phyloP scores from a whole-genome alignment of 2,888 invertebrate species.

The Flexamia atlantica region DNA sequence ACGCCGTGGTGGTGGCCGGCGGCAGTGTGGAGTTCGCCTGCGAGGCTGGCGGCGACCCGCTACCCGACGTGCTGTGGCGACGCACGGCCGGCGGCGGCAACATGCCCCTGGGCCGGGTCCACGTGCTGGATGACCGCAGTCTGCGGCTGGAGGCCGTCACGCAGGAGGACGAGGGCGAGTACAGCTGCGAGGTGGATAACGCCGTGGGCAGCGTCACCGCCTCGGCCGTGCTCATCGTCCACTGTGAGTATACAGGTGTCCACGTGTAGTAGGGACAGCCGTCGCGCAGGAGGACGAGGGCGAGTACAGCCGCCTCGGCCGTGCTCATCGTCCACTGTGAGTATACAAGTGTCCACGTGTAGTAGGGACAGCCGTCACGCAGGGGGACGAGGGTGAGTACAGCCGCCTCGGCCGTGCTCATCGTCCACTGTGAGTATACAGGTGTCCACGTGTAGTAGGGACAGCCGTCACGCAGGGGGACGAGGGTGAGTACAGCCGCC shows the following conservation, averaged over 20 bases:
- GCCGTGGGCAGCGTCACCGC: constrained; percentile 87
- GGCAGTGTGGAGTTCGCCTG: constrained; percentile 90
- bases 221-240: constrained; percentile 86
- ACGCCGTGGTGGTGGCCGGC: constrained; percentile 87
- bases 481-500: too few species aligned
- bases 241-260: constrained; percentile 83
- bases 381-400: too few species aligned
- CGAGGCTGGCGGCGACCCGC: constrained; percentile 88
- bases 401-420: too few species aligned
- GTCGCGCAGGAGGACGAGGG: constrained; percentile 91
- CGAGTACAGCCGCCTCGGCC: constrained; percentile 81
- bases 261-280: constrained; percentile 87
- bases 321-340: constrained; percentile 86
- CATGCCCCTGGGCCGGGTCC: constrained; percentile 88
- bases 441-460: too few species aligned
- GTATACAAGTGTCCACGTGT: too few species aligned
- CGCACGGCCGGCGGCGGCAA: constrained; percentile 86
- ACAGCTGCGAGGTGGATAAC: constrained; percentile 91
- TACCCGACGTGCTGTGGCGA: constrained; percentile 89
- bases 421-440: too few species aligned
- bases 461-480: too few species aligned
- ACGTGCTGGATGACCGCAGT: constrained; percentile 88
- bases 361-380: too few species aligned
- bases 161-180: constrained; percentile 88
- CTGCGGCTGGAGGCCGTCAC: constrained; percentile 85